A percentile compares a stretch with the other conserved stretches of the same genome.
Conservation (phyloP, 2,888 invertebrate genomes). For the Tenodera sinensis region DNA sequence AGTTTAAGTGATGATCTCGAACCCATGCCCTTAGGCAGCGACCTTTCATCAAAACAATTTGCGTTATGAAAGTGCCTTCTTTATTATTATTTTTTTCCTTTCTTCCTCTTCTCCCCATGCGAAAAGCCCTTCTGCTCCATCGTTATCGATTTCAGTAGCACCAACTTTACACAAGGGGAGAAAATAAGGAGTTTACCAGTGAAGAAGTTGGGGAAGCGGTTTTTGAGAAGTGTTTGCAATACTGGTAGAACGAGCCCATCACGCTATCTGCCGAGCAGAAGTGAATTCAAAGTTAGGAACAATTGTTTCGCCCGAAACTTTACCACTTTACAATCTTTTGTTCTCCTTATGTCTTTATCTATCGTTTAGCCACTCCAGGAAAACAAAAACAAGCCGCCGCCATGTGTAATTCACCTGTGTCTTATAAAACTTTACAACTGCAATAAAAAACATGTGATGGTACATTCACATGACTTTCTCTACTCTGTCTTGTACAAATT, state of each 20-base stretch:
- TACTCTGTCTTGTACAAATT: too few species aligned
- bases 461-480: too few species aligned
- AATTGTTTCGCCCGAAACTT: background rate
- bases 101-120: background rate
- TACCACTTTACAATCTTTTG: background rate
- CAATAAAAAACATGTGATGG: too few species aligned
- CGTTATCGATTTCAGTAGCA: background rate
- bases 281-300: background rate
- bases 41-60: background rate
- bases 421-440: too few species aligned
- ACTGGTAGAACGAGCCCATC: background rate
- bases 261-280: background rate
- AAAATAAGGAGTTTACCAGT: background rate
- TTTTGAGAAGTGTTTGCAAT: background rate
- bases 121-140: background rate
- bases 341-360: background rate
- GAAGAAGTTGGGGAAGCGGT: background rate
- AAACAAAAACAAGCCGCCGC: background rate
- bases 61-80: background rate
- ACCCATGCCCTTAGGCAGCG: background rate
- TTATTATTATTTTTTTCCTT: background rate
- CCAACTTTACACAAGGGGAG: background rate
- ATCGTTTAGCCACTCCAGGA: background rate
- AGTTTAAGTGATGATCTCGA: background rate
- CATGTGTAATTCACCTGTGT: background rate